A percentile compares a stretch with the other conserved stretches of the same genome.
phyloP scores from a whole-genome alignment of 2,888 invertebrate genomes.

The Reticulitermes lucifugus region DNA sequence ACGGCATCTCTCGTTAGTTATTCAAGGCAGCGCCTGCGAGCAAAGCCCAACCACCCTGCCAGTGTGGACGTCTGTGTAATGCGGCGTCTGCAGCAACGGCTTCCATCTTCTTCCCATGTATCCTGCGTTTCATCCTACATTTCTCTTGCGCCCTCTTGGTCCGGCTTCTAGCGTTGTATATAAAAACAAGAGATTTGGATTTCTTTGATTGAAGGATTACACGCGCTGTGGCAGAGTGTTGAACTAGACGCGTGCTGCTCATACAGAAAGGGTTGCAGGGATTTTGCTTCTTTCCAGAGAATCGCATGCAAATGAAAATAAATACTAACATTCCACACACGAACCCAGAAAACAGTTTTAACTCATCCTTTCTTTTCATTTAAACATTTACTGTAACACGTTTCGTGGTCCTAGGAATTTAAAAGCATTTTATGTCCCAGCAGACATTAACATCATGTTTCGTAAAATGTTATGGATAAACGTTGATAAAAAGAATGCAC shows the following conservation, averaged over 20 bases:
- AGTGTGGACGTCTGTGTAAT: not conserved
- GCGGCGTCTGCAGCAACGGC: too few species aligned
- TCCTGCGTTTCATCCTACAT: not conserved
- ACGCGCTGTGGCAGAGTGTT: too few species aligned
- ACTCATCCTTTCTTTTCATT: not conserved
- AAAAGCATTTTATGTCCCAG: too few species aligned
- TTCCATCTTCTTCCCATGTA: too few species aligned
- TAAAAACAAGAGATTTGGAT: conserved; percentile 38
- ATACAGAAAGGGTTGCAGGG: conserved; percentile 18
- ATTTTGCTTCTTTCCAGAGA: not conserved
- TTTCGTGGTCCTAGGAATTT: too few species aligned
- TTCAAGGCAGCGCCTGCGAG: conserved; percentile 24
- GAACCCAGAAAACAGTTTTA: not conserved
- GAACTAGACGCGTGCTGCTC: conserved; percentile 12
- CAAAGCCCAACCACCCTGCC: conserved; percentile 11
- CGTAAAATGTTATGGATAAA: too few species aligned
- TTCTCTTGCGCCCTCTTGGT: not conserved
- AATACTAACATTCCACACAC: conserved; percentile 13
- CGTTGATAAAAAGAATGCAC: too few species aligned
- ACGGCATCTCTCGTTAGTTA: not conserved
- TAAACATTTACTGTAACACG: not conserved
- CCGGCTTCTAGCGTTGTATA: not conserved
- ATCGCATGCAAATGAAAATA: conserved; percentile 19
- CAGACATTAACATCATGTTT: too few species aligned
- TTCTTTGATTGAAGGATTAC: conserved; percentile 43